Evolutionary conservation across 2,888 invertebrate genomes (phyloP), one percentile per base, ranked within the genome.

Genomic region (Colostygia pectinataria): DNA sequence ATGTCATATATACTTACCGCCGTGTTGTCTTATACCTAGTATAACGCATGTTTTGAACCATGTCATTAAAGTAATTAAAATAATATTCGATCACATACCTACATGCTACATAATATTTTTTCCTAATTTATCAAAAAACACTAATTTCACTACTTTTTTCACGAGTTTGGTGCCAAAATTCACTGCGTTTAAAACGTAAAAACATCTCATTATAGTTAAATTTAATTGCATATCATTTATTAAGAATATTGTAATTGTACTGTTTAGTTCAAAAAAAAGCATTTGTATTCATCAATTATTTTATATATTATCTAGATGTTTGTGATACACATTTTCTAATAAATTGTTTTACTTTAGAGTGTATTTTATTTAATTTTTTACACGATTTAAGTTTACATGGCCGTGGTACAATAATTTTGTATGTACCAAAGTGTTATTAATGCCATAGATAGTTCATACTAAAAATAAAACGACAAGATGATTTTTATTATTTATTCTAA

Each of bases 401-500:
- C n/a, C n/a, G n/a, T n/a, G n/a, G n/a, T n/a, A n/a, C n/a, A n/a
- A n/a, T n/a, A n/a, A n/a, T n/a, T n/a, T n/a, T n/a, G n/a, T n/a
- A n/a, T n/a, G n/a, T n/a, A n/a, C n/a, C n/a, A n/a, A n/a, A n/a
- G n/a, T n/a, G n/a, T n/a, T n/a, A n/a, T n/a, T n/a, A n/a, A n/a
- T n/a, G n/a, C n/a, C n/a, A n/a, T n/a, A n/a, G n/a, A n/a, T n/a
- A n/a, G n/a, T n/a, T n/a, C n/a, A n/a, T n/a, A n/a, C n/a, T n/a
- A n/a, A n/a, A 23, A 51, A 61, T 59, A 23, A 60, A 61, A 62
- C 55, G 47, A 58, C 29, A 10, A 15, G 42, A 32, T 43, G 37
- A 53, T 63, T 56, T 70, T 71, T 75, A 74, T 77, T 68, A 73
- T 49, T 83, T 83, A 83, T 83, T 80, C 86, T 86, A 88, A 85